Base-by-base conservation (phyloP, 2,888 invertebrate species). In the Molorchus minor region DNA sequence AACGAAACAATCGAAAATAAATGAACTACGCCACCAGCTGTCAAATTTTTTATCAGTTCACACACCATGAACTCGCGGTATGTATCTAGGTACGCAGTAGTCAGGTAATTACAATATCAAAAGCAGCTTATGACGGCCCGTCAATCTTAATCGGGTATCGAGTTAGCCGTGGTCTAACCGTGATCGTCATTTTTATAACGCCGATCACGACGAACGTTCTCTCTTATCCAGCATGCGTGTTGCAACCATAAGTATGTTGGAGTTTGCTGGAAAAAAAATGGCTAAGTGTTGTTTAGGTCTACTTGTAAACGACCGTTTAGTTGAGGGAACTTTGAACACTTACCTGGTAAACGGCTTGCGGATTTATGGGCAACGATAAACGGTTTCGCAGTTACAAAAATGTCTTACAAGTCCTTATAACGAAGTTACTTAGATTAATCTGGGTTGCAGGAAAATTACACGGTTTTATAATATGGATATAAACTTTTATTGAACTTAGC, bases 81-180 rank as follows among this genome's bases (percentile, higher is more conserved):
- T 8, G 5, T 5, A 25, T 8, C 25, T 25, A 7, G 33, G 67
- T 68, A 62, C 61, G 61, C 64, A 55, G 71, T 71, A 71, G 70
- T 70, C 66, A 47, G 61, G 63, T 72, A 71, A 72, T 72, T 72
- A 72, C 65, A 69, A 72, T 71, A 71, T 72, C 71, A 71, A 71
- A 71, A 62, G 64, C 67, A 58, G 64, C 68, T 71, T 72, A 69
- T 71, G 72, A 72, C 70, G 64, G 66, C 60, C 65, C 67, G 69
- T 72, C 72, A 72, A 60, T 69, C 61, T 68, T 67, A 73, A 73
- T 72, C 70, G 70, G 60, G 51, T 64, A 55, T 64, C 62, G 51
- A 38, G 60, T 58, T 56, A 53, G 62, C 63, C 62, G 65, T 64
- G 66, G 68, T 65, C 62, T 60, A 67, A 59, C 67, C 69, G 71